Conservation (phyloP, 2,888 invertebrate species). For the Imbricaverruca yamaguchii region DNA sequence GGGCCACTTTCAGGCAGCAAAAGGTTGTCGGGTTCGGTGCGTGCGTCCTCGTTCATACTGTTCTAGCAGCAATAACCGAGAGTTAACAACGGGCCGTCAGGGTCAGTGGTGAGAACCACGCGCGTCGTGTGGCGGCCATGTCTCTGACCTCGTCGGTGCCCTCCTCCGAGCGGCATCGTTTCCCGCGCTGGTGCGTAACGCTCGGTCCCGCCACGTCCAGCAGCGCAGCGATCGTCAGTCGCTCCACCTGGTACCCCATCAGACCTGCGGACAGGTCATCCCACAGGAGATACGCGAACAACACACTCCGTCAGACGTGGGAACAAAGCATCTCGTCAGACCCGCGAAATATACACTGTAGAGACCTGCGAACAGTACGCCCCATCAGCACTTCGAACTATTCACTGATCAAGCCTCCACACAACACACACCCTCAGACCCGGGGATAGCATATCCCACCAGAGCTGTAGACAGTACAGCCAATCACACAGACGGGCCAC, state of each 20-base stretch:
- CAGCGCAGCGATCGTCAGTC: neutral
- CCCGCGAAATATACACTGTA: slow-evolving; percentile 45
- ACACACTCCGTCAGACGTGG: slow-evolving; percentile 38
- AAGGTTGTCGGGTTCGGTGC: too few species aligned
- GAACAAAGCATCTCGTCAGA: slow-evolving; percentile 50
- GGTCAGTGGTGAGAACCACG: too few species aligned
- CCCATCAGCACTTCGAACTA: slow-evolving; percentile 46
- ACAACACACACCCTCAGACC: slow-evolving; percentile 24
- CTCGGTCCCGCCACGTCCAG: slow-evolving; percentile 16
- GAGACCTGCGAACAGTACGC: slow-evolving; percentile 37
- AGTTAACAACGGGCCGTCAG: too few species aligned
- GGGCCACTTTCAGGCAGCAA: too few species aligned
- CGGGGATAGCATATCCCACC: slow-evolving; percentile 38
- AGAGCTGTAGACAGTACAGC: neutral
- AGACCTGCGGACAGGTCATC: slow-evolving; percentile 44
- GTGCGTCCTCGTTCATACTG: too few species aligned
- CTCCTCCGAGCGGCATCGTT: neutral
- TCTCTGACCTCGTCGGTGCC: slow-evolving; percentile 56
- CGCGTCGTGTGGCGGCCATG: too few species aligned
- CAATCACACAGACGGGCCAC: too few species aligned
- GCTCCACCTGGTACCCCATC: slow-evolving; percentile 18
- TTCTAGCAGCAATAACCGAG: too few species aligned
- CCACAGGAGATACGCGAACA: slow-evolving; percentile 42
- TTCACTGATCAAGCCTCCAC: too few species aligned
- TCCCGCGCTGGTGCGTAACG: slow-evolving; percentile 9